A percentile compares a stretch with the other conserved stretches of the same genome.
Evolutionary conservation across 2,113 vertebrate genomes (phyloP).

Genomic region (Pampusana beccarii): DNA sequence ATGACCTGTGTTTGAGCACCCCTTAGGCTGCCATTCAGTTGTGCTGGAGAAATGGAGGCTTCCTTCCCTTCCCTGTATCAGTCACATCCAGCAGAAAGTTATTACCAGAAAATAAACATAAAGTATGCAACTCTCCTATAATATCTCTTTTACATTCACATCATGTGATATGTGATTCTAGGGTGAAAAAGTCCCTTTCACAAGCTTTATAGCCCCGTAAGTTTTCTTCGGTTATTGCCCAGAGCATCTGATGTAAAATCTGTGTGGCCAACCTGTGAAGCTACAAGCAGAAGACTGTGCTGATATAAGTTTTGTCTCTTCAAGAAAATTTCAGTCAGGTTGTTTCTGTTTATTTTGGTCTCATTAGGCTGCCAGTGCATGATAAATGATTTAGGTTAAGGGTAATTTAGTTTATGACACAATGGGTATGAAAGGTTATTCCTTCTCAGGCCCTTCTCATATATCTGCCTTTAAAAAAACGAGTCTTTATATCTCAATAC

Average conservation of each 20-base stretch:
- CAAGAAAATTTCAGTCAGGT: background rate
- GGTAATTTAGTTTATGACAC: constrained; percentile 67
- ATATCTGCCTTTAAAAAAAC: constrained; percentile 40
- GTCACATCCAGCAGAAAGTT: background rate
- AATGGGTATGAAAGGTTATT: constrained; percentile 53
- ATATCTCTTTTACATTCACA: background rate
- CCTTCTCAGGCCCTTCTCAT: constrained; percentile 29
- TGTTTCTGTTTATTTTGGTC: constrained; percentile 32
- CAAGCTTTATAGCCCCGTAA: background rate
- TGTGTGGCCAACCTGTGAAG: background rate
- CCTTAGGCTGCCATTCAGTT: background rate
- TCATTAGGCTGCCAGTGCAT: constrained; percentile 49
- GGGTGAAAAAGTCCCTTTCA: background rate
- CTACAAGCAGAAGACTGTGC: background rate
- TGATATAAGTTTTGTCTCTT: background rate
- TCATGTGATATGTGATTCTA: background rate
- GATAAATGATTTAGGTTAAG: constrained; percentile 63
- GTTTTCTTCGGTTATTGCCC: background rate
- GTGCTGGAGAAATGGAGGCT: background rate
- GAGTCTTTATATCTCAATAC: constrained; percentile 54
- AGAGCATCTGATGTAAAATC: background rate
- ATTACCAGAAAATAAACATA: background rate
- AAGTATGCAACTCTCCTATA: background rate
- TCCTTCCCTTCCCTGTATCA: background rate
- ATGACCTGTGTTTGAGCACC: background rate